Evolutionary conservation across 1,140 invertebrate species (phyloP).

Genomic region (Diabrotica virgifera): DNA sequence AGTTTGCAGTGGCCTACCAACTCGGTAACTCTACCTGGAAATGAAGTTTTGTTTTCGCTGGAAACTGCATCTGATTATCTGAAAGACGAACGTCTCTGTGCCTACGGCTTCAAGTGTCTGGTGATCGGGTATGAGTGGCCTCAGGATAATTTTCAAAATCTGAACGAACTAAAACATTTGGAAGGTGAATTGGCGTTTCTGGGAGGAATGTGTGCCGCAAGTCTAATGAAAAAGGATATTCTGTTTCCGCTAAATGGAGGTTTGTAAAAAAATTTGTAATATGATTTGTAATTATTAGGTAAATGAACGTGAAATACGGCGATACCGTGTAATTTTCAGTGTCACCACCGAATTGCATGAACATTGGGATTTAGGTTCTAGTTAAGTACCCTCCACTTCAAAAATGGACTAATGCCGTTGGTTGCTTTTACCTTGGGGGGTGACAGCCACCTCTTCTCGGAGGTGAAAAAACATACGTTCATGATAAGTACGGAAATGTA

Average conservation of each 20-base stretch:
- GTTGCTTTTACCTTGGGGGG: too few species aligned
- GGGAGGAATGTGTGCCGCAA: conserved; percentile 85
- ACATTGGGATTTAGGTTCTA: too few species aligned
- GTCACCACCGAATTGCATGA: too few species aligned
- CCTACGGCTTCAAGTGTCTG: conserved; percentile 90
- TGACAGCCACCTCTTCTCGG: too few species aligned
- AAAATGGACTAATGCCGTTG: too few species aligned
- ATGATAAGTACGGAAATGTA: too few species aligned
- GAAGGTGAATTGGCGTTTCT: conserved; percentile 90
- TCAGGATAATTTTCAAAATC: conserved; percentile 38
- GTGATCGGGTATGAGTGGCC: conserved; percentile 90
- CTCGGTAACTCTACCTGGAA: conserved; percentile 85
- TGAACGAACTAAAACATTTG: conserved; percentile 65
- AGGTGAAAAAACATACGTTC: too few species aligned
- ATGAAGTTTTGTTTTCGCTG: conserved; percentile 90
- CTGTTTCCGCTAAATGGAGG: conserved; percentile 65
- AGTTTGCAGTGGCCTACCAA: conserved; percentile 84
- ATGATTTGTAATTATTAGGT: too few species aligned
- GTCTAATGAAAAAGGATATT: conserved; percentile 84
- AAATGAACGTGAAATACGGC: too few species aligned
- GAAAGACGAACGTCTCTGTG: conserved; percentile 80
- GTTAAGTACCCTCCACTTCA: too few species aligned
- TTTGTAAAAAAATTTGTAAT: conserved; percentile 32
- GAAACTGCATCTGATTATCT: conserved; percentile 95
- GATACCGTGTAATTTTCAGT: too few species aligned